Base-by-base conservation (phyloP, 2,888 invertebrate species). In the Uropetala carovei region DNA sequence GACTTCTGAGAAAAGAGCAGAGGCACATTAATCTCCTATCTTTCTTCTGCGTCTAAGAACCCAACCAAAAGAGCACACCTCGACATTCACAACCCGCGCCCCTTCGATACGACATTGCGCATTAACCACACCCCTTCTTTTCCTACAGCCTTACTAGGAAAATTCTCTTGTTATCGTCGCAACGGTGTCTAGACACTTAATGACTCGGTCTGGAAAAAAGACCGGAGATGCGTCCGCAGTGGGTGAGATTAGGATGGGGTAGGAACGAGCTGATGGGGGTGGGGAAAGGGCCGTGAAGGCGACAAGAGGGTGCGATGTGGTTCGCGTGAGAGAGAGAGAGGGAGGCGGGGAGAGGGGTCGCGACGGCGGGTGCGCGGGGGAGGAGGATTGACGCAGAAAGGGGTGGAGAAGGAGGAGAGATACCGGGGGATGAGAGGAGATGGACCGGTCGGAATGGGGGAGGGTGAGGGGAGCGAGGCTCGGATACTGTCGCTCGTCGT, bases 161-260 rank as follows among this genome's bases (percentile, higher is more conserved):
- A 75, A 27, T 75, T 75, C 75, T 75, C 75, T 75, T 75, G 75
- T 75, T 75, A 75, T 75, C 75, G 75, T 75, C 75, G 75, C 75
- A 27, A 27, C 75, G 75, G 75, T 75, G 75, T 75, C 75, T 75
- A 75, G 75, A 75, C 75, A 75, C 75, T 75, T 75, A 75, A 75
- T 75, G 75, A 75, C 75, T 75, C 75, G 75, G 75, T 75, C 75
- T 75, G 75, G 75, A 75, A 75, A 75, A 75, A 75, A 75, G 22
- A 68, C 18, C 68, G 68, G 75, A 75, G 75, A 75, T 75, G 75
- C 75, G 75, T 27, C 75, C 75, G 68, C 68, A 68, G 68, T 68
- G 75, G 75, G 22, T 75, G 22, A 75, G 75, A 75, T 75, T 22
- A 75, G 75, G 75, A 27, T 75, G 75, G 27, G 22, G 22, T 10